Percentiles rank a stretch among this genome's conserved stretches.
phyloP scores from a whole-genome alignment of 2,888 invertebrate genomes.

The Osmoderma eremita region DNA sequence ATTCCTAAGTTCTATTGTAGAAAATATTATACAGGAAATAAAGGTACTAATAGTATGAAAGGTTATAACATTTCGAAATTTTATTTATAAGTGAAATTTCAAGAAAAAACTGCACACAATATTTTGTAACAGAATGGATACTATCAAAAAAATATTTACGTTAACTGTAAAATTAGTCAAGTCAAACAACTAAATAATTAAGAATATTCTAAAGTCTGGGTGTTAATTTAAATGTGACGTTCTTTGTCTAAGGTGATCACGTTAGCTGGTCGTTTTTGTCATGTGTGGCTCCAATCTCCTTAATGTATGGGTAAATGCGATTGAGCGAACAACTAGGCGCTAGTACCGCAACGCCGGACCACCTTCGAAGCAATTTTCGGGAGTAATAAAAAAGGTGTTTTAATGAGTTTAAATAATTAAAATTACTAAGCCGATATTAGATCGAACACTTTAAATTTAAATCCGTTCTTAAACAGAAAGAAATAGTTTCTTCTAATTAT shows the following conservation, averaged over 20 bases:
- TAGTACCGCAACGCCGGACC: constrained; percentile 13
- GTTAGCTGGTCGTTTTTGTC: constrained; percentile 10
- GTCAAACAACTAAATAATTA: background rate
- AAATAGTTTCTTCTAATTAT: constrained; percentile 28
- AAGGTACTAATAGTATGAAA: too few relatives aligned
- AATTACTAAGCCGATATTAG: constrained; percentile 29
- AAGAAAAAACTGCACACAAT: too few relatives aligned
- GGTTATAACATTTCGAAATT: too few relatives aligned
- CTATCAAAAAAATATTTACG: too few relatives aligned
- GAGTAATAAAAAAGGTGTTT: constrained; percentile 35
- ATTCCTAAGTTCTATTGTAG: too few relatives aligned
- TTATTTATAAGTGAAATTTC: too few relatives aligned
- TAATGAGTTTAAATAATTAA: constrained; percentile 38
- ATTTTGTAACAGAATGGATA: too few relatives aligned
- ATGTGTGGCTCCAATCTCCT: constrained; percentile 18
- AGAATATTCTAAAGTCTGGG: background rate
- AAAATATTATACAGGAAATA: too few relatives aligned
- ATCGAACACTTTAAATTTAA: constrained; percentile 25
- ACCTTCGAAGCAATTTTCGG: constrained; percentile 34
- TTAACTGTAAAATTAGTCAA: too few relatives aligned
- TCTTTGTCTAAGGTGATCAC: constrained; percentile 8
- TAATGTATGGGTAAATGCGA: constrained; percentile 27
- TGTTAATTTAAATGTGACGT: constrained; percentile 13
- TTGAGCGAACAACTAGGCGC: constrained; percentile 11
- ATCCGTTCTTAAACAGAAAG: constrained; percentile 10